These are phyloP conservation scores for Temnothorax rugatulus DNA, from an alignment of 2,888 invertebrate species.

Conservation along the genomic window DNA sequence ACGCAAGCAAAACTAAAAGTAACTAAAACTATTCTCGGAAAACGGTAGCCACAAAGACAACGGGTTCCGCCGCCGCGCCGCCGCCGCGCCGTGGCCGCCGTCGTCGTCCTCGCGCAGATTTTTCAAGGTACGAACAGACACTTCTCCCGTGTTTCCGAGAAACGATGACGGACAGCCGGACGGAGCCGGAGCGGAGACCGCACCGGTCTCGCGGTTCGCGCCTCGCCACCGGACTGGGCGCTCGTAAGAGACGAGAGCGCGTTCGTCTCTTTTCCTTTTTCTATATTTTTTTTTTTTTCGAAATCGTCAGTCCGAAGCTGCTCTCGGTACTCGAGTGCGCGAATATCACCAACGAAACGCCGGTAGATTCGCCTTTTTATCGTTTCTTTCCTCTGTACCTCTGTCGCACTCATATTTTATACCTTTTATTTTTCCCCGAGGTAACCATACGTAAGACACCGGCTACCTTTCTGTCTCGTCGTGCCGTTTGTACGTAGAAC, in stretches of 20 bases:
- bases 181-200: constrained; percentile 7
- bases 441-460: constrained; percentile 48
- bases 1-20: constrained; percentile 32
- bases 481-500: constrained; percentile 1
- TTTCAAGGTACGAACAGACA: constrained; percentile 72
- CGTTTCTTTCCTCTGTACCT: constrained; percentile 62
- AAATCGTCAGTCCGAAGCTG: constrained; percentile 16
- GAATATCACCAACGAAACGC: constrained; percentile 15
- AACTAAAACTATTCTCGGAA: constrained; percentile 60
- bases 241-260: constrained; percentile 2
- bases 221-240: constrained; percentile 30
- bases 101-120: constrained; percentile 68
- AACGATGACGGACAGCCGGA: constrained; percentile 65
- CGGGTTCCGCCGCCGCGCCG: constrained; percentile 67
- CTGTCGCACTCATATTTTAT: constrained; percentile 73
- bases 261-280: neutral
- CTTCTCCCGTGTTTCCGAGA: constrained; percentile 69
- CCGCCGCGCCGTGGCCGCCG: constrained; percentile 31
- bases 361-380: constrained; percentile 40
- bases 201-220: constrained; percentile 39
- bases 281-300: neutral
- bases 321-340: constrained; percentile 29
- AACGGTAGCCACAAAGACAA: constrained; percentile 75
- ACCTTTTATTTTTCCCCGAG: constrained; percentile 73
- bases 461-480: neutral